Evolutionary conservation across 2,888 invertebrate species (phyloP), one percentile per base, ranked within the genome.

Genomic region (Cataglyphis livida): DNA sequence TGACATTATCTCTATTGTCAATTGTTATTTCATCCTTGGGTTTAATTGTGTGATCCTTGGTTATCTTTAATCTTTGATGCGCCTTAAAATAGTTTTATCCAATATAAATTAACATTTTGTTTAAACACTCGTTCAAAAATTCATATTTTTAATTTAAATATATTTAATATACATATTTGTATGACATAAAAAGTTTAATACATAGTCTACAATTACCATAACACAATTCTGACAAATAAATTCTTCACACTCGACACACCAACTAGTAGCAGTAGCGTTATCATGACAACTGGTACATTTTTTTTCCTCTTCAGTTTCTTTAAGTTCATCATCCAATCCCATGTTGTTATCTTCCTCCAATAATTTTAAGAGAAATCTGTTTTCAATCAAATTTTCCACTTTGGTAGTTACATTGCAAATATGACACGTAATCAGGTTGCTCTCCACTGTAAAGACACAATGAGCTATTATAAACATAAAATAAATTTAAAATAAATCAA

Each of bases 181-280:
- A 18, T 5, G 2, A 9, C 35, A 21, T 25, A 1, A 5, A 48
- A 48, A 48, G 18, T 41, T 44, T 70, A 68, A 78, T 41, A 25
- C 0, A 38, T 4, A 65, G 35, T 12, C 21, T 82, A 21, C 35
- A 85, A 89, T 93, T 91, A 95, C 95, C 94, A 95, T 92, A 74
- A 98, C 98, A 95, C 98, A 98, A 95, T 96, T 98, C 94, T 98
- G 97, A 95, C 98, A 99, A 92, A 98, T 97, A 95, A 97, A 98
- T 95, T 98, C 98, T 0, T 97, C 96, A 95, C 98, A 99, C 94
- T 98, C 98, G 15, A 97, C 96, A 95, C 98, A 99, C 96, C 98
- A 98, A 92, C 97, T 97, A 81, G 98, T 97, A 83, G 98, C 98
- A 25, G 96, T 96, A 87, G 97, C 97, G 89, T 97, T 97, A 93